A percentile compares a stretch with the other conserved stretches of the same genome.
phyloP scores from a whole-genome alignment of 1,140 invertebrate genomes.

The Trypoxylus dichotomus region DNA sequence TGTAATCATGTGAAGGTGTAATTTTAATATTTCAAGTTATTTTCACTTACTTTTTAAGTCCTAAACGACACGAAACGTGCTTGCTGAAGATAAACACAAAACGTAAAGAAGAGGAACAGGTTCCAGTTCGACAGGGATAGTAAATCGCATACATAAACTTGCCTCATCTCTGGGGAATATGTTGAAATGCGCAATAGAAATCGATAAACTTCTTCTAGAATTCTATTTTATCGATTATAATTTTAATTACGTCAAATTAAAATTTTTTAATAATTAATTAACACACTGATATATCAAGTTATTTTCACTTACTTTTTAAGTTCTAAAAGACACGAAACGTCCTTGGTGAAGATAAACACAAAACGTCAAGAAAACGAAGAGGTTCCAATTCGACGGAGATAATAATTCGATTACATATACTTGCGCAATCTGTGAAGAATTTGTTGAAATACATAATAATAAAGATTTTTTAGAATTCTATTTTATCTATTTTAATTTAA shows the following conservation, averaged over 20 bases:
- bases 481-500: too few species aligned
- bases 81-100: conserved; percentile 31
- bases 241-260: too few species aligned
- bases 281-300: conserved; percentile 29
- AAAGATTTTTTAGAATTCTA: too few species aligned
- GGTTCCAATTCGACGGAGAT: neutral
- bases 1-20: neutral
- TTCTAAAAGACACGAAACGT: conserved; percentile 51
- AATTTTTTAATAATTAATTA: too few species aligned
- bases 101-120: conserved; percentile 6
- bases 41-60: conserved; percentile 51
- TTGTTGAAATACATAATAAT: too few species aligned
- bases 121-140: neutral
- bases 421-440: too few species aligned
- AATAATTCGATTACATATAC: too few species aligned
- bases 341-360: conserved; percentile 34
- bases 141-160: too few species aligned
- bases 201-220: too few species aligned
- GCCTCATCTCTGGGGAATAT: too few species aligned
- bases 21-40: conserved; percentile 30
- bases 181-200: too few species aligned
- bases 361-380: conserved; percentile 13
- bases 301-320: conserved; percentile 49
- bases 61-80: conserved; percentile 50
- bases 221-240: too few species aligned